These are phyloP conservation scores for Rhimphoctona megacephalus DNA, from an alignment of 2,888 invertebrate genomes.

Conservation along the genomic window DNA sequence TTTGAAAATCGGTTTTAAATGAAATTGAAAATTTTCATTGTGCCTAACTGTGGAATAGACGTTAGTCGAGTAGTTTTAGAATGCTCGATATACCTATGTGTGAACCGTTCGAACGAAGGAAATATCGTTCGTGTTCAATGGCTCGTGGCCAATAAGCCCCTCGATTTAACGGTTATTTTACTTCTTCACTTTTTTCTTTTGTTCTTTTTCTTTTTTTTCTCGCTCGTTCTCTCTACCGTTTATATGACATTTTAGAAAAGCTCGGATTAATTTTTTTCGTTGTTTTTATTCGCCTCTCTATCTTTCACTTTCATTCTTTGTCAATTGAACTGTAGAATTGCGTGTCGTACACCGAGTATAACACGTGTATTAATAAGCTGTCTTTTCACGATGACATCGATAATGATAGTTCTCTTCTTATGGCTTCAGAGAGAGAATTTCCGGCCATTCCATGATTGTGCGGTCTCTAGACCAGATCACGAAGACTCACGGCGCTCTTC, in stretches of 20 bases:
- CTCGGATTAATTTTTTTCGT: slow-evolving; percentile 28
- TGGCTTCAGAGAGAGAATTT: neutral
- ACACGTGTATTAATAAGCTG: slow-evolving; percentile 65
- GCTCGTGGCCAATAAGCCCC: slow-evolving; percentile 58
- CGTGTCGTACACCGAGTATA: slow-evolving; percentile 30
- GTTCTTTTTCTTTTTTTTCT: slow-evolving; percentile 25
- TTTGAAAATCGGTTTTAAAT: slow-evolving; percentile 2
- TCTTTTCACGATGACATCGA: slow-evolving; percentile 60
- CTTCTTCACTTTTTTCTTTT: slow-evolving; percentile 34
- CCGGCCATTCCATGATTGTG: slow-evolving; percentile 16
- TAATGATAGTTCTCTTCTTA: slow-evolving; percentile 48
- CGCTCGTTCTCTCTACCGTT: slow-evolving; percentile 9
- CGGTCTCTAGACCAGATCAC: slow-evolving; percentile 41
- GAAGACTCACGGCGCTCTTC: slow-evolving; percentile 8
- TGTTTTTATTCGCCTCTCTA: slow-evolving; percentile 1
- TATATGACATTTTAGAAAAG: slow-evolving; percentile 55
- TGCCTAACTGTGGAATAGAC: neutral
- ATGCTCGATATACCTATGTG: neutral
- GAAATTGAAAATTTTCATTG: slow-evolving; percentile 16
- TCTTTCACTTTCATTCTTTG: slow-evolving; percentile 46
- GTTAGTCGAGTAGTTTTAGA: neutral
- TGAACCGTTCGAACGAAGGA: slow-evolving; percentile 35
- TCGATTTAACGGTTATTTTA: slow-evolving; percentile 59
- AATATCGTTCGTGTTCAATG: slow-evolving; percentile 58
- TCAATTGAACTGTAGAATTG: slow-evolving; percentile 35